Conservation (phyloP, 2,888 invertebrate genomes). For the Drosophila anceps region DNA sequence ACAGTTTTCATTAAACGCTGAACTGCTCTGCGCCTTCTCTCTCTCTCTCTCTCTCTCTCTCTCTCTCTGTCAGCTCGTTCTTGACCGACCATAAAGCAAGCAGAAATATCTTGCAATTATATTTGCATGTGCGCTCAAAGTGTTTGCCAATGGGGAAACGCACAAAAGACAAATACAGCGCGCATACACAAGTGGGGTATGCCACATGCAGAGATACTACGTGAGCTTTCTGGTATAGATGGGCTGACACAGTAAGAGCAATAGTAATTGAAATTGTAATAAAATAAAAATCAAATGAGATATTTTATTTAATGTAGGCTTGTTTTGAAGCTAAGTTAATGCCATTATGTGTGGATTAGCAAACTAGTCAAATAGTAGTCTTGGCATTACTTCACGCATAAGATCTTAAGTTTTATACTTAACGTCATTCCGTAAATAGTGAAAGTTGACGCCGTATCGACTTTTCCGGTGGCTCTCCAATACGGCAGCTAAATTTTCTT, state of each 20-base stretch:
- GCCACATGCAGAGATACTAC: not conserved
- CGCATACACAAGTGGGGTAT: not conserved
- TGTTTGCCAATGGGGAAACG: constrained; percentile 54
- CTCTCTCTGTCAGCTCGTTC: constrained; percentile 9
- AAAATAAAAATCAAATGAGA: not conserved
- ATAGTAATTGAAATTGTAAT: not conserved
- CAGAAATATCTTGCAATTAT: constrained; percentile 78
- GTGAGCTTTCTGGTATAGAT: too few species aligned
- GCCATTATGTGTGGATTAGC: not conserved
- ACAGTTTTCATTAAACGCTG: constrained; percentile 72
- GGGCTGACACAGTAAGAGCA: too few species aligned
- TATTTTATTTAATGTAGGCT: not conserved
- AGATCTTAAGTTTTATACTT: too few species aligned
- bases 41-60: not conserved
- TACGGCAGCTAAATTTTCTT: too few species aligned
- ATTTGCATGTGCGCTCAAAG: constrained; percentile 72
- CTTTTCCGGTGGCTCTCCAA: too few species aligned
- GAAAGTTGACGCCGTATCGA: too few species aligned
- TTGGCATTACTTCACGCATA: too few species aligned
- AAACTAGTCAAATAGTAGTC: too few species aligned
- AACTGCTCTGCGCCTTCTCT: constrained; percentile 19
- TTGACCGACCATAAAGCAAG: constrained; percentile 61
- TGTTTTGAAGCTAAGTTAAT: not conserved
- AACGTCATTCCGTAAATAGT: too few species aligned
- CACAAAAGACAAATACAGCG: constrained; percentile 37